Evolutionary conservation across 2,113 vertebrate species (phyloP).

Genomic region (Menidia beryllina): DNA sequence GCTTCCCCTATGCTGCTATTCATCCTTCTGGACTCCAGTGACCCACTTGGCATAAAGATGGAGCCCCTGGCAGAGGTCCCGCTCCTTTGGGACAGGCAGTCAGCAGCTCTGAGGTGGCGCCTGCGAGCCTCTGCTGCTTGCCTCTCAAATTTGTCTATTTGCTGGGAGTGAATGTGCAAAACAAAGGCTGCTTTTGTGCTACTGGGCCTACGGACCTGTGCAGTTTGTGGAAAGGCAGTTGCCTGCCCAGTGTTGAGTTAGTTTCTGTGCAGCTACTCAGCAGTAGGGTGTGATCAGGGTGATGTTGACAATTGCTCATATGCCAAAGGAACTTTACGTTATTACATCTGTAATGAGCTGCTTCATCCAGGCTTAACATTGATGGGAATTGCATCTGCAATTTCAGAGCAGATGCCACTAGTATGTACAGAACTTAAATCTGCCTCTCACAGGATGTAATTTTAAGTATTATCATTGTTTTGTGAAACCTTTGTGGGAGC

Average conservation of each 20-base stretch:
- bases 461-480: conserved; percentile 19
- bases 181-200: conserved; percentile 77
- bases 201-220: conserved; percentile 37
- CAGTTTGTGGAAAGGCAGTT: conserved; percentile 59
- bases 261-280: conserved; percentile 1
- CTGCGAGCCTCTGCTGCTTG: conserved; percentile 58
- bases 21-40: conserved; percentile 59
- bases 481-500: conserved; percentile 22
- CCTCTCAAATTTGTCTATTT: conserved; percentile 65
- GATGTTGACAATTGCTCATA: conserved; percentile 4
- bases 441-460: conserved; percentile 34
- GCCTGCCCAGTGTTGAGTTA: conserved; percentile 18
- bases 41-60: conserved; percentile 72
- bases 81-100: conserved; percentile 55
- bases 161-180: conserved; percentile 47
- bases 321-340: conserved; percentile 8
- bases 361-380: not conserved
- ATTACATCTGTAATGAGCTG: conserved; percentile 3
- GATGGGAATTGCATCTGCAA: conserved; percentile 17
- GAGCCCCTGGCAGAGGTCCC: conserved; percentile 66
- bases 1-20: conserved; percentile 32
- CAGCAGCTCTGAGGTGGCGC: conserved; percentile 51
- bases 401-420: conserved; percentile 11
- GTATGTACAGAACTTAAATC: conserved; percentile 8
- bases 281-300: not conserved